phyloP scores from a whole-genome alignment of 2,113 vertebrate species.

The Aramus guarauna region DNA sequence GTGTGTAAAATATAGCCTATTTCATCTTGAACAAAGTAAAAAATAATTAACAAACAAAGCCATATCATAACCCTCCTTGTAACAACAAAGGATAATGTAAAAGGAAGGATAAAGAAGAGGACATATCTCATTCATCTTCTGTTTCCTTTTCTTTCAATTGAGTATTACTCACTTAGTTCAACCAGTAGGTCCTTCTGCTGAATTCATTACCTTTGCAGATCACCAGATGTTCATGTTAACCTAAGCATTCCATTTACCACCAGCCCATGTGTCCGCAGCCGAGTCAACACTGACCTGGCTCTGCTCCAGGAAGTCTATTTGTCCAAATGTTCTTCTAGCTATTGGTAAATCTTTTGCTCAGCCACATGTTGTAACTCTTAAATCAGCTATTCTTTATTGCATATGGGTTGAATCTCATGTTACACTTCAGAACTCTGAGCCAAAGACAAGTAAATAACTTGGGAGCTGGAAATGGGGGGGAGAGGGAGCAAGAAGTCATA shows the following conservation, averaged over 20 bases:
- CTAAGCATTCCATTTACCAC: background rate
- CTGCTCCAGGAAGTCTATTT: slow-evolving; percentile 25
- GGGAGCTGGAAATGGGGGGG: background rate
- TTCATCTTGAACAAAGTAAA: background rate
- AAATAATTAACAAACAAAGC: background rate
- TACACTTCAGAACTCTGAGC: slow-evolving; percentile 4
- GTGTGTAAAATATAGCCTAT: background rate
- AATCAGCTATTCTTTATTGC: slow-evolving; percentile 21
- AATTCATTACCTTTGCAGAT: slow-evolving; percentile 1
- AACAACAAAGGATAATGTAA: slow-evolving; percentile 4
- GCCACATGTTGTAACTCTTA: background rate
- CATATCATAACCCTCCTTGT: background rate
- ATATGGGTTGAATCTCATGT: background rate
- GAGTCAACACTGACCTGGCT: background rate
- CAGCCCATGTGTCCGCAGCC: background rate
- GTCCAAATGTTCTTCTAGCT: background rate
- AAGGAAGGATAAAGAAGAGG: background rate
- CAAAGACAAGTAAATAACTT: slow-evolving; percentile 10
- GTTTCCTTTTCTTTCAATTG: background rate
- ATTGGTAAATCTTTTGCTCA: slow-evolving; percentile 3
- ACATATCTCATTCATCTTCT: background rate
- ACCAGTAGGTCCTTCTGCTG: background rate
- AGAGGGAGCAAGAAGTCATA: background rate
- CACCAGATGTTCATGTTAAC: background rate
- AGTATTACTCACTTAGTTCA: background rate